Evolutionary conservation across 1,140 invertebrate species (phyloP), one percentile per base, ranked within the genome.

Genomic region (Lordiphosa collinella): DNA sequence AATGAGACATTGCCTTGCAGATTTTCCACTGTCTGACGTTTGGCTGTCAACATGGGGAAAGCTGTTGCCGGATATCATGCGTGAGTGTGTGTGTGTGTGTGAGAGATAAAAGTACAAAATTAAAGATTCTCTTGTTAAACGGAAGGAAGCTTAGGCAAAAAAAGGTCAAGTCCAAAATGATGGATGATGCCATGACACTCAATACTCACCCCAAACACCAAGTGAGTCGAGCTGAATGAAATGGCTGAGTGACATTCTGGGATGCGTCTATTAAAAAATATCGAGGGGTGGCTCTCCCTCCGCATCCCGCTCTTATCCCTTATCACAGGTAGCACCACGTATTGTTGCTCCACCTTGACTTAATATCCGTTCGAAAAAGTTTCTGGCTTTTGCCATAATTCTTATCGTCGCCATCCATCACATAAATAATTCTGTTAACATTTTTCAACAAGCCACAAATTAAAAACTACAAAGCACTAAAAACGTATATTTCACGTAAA

Each of bases 81-180:
- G 25, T 43, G 44, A 54, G 18, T 53, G 29, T 47, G 44, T 61
- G 18, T 53, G 29, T 47, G 40, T 48, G 13, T 57, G 31, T 44
- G 44, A 12, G 44, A 76, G 69, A 74, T 70, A 74, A 71, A 78
- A 76, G 60, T 62, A 22, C 34, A 49, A 71, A 79, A 85, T 85
- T 85, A 74, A 84, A 85, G 80, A 85, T 84, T 67, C 70, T 65
- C 38, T 61, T 60, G 59, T 73, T 86, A 75, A 84, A 74, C 74
- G 79, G 50, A 72, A 85, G 84, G 66, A 73, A 73, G 65, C 48
- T 55, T 40, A 25, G 10, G 38, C 35, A 13, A 54, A 63, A 87
- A 87, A 88, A 88, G 86, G 86, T 88, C 86, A 88, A 88, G 76
- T 84, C 86, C 86, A 79, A 71, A 87, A 88, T 88, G 86, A 88